These are phyloP conservation scores for Creontiades dilutus DNA, from an alignment of 2,888 invertebrate species.

Conservation along the genomic window DNA sequence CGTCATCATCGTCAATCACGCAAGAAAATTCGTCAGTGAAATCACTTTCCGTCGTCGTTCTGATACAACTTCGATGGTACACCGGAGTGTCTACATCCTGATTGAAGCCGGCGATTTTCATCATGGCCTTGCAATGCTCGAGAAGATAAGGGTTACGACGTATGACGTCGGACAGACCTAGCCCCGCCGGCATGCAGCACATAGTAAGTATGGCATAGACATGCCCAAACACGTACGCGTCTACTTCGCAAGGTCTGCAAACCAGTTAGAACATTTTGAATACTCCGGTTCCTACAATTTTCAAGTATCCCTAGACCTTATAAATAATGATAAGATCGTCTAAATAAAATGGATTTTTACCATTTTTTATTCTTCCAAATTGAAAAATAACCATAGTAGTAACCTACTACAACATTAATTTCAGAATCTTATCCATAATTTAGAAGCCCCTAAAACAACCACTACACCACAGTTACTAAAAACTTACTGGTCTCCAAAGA, in stretches of 20 bases:
- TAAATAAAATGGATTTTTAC: background rate
- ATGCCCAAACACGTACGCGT: conserved; percentile 97
- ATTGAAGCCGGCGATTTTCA: conserved; percentile 53
- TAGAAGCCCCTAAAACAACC: background rate
- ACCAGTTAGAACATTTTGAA: background rate
- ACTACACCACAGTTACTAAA: background rate
- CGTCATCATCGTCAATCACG: conserved; percentile 70
- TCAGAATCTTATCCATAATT: background rate
- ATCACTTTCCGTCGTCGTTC: conserved; percentile 8
- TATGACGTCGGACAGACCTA: conserved; percentile 86
- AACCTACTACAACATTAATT: background rate
- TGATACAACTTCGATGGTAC: conserved; percentile 53
- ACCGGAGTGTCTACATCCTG: conserved; percentile 69
- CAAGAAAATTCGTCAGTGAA: conserved; percentile 70
- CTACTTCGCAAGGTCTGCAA: conserved; percentile 94
- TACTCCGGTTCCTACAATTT: background rate
- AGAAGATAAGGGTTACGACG: conserved; percentile 53
- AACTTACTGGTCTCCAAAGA: conserved; percentile 88
- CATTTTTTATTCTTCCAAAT: background rate
- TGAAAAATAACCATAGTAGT: background rate
- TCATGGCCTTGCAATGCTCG: conserved; percentile 69
- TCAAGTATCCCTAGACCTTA: too few species aligned
- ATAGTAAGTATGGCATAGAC: conserved; percentile 96
- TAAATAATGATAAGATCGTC: too few species aligned
- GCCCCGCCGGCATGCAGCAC: conserved; percentile 87